Percentiles rank a stretch among this genome's conserved stretches.
These are phyloP conservation scores for Epinephelus moara DNA, from an alignment of 2,113 vertebrate species.

Conservation along the genomic window DNA sequence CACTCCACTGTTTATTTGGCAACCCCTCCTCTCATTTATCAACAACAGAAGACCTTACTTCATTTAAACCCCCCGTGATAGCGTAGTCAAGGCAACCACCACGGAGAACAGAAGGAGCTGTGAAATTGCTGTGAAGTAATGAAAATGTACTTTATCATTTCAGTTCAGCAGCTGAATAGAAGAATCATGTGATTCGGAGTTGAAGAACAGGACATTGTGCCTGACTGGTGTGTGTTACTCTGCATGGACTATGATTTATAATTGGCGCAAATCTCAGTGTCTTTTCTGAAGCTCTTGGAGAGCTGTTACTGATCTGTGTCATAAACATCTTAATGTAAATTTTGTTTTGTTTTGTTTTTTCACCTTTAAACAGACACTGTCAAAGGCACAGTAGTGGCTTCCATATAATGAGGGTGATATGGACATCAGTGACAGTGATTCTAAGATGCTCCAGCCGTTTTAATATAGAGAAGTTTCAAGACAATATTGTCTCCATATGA, in stretches of 20 bases:
- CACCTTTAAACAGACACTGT: neutral
- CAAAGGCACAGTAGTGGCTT: neutral
- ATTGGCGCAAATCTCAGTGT: neutral
- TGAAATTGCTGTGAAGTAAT: conserved; percentile 26
- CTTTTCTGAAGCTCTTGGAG: neutral
- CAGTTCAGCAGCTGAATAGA: conserved; percentile 11
- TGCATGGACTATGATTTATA: neutral
- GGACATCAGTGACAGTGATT: neutral
- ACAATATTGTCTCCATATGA: neutral
- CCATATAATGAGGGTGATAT: neutral
- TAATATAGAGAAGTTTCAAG: neutral
- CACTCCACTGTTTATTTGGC: conserved; percentile 16
- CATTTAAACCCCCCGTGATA: conserved; percentile 28
- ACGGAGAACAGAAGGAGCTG: conserved; percentile 23
- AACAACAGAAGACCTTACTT: conserved; percentile 36
- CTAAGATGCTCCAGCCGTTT: neutral
- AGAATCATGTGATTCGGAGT: neutral
- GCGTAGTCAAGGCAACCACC: conserved; percentile 35
- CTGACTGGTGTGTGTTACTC: neutral
- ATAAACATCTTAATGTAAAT: neutral
- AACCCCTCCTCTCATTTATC: conserved; percentile 42
- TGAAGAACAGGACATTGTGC: neutral
- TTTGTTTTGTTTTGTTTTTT: neutral
- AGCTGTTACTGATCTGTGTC: neutral
- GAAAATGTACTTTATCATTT: conserved; percentile 29